Evolutionary conservation across 2,113 vertebrate genomes (phyloP).

Genomic region (Eulemur rufifrons): DNA sequence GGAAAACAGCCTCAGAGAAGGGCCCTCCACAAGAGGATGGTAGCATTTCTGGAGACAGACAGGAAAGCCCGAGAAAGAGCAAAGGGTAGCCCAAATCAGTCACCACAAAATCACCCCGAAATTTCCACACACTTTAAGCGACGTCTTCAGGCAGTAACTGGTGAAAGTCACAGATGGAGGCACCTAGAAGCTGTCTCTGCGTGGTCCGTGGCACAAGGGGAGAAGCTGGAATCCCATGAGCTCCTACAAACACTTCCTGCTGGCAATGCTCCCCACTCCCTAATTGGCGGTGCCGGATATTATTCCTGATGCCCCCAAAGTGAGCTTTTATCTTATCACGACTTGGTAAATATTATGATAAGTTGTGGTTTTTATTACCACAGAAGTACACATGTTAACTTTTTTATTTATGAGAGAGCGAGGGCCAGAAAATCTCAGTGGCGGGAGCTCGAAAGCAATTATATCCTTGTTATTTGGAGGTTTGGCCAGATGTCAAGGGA

Average conservation of each 20-base stretch:
- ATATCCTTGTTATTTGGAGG: constrained; percentile 49
- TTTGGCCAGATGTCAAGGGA: constrained; percentile 72
- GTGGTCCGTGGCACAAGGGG: rapidly evolving
- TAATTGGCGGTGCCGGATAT: constrained; percentile 28
- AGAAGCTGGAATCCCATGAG: neutral
- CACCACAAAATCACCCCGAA: neutral
- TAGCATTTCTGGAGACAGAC: neutral
- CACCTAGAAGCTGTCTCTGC: neutral
- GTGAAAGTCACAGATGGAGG: neutral
- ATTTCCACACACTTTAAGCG: neutral
- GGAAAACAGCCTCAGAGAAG: neutral
- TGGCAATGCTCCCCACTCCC: neutral
- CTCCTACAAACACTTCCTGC: neutral
- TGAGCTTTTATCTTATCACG: constrained; percentile 59
- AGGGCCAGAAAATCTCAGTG: constrained; percentile 56
- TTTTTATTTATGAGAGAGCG: neutral
- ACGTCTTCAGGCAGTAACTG: neutral
- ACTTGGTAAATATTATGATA: constrained; percentile 70
- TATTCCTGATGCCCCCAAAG: neutral
- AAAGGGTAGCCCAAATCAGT: neutral
- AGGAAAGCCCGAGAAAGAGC: neutral
- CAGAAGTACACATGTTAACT: constrained; percentile 52
- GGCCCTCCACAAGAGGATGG: rapidly evolving
- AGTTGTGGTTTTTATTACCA: constrained; percentile 26
- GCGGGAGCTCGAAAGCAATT: constrained; percentile 51